A percentile compares a stretch with the other conserved stretches of the same genome.
phyloP scores from a whole-genome alignment of 2,113 vertebrate species.

The Nycticebus coucang region DNA sequence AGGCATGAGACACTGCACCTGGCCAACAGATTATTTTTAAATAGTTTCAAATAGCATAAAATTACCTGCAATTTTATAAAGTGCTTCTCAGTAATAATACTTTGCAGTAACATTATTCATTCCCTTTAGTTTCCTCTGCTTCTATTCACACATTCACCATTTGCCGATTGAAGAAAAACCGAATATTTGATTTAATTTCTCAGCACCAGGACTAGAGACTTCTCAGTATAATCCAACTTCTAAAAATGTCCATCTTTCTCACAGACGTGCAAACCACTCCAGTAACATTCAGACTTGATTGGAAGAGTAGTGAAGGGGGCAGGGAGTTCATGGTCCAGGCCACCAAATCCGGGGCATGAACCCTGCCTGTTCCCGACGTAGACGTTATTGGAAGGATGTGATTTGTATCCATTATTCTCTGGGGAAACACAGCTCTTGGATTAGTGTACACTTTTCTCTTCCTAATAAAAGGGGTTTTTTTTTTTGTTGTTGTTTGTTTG shows the following conservation, averaged over 20 bases:
- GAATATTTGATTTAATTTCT: neutral
- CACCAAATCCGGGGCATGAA: rapidly evolving
- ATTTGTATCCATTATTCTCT: neutral
- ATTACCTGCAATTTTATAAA: neutral
- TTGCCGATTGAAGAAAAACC: neutral
- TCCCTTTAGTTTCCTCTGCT: neutral
- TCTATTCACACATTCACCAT: slow-evolving; percentile 1
- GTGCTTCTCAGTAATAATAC: neutral
- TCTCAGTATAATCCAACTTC: neutral
- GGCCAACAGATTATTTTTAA: neutral
- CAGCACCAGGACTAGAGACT: neutral
- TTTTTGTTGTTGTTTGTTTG: no score
- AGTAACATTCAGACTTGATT: neutral
- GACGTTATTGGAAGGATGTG: neutral
- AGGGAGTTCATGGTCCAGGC: no score
- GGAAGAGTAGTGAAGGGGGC: neutral
- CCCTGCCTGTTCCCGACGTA: neutral
- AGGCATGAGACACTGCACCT: no score
- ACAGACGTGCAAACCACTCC: neutral
- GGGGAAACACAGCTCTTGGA: neutral
- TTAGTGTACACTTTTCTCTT: neutral
- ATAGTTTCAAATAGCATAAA: neutral
- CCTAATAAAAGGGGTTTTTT: neutral
- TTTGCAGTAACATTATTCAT: neutral
- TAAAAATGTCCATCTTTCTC: neutral